A percentile compares a stretch with the other conserved stretches of the same genome.
These are phyloP conservation scores for Pteropus rufus DNA, from an alignment of 2,797 vertebrate genomes.

Conservation along the genomic window DNA sequence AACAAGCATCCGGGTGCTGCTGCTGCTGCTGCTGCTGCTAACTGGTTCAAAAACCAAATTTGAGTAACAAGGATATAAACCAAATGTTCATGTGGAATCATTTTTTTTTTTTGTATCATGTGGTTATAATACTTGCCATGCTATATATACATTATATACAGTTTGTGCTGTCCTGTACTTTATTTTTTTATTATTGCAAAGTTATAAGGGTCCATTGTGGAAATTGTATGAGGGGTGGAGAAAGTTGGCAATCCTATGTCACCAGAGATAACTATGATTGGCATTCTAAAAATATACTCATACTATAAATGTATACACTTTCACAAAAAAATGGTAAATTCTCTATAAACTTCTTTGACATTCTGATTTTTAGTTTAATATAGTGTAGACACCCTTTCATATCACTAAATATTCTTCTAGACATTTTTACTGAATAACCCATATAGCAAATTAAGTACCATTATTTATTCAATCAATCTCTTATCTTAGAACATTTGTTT, in stretches of 20 bases:
- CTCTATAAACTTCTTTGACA: not conserved
- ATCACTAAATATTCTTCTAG: not conserved
- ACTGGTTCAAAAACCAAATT: not conserved
- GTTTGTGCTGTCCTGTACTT: not conserved
- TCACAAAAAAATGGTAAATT: not conserved
- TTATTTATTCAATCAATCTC: not conserved
- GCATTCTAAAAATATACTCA: not conserved
- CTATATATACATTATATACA: not conserved
- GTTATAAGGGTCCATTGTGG: not conserved
- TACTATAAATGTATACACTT: not conserved
- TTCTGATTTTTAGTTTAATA: not conserved
- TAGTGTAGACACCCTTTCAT: not conserved
- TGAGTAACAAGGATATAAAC: not conserved
- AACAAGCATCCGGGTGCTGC: not conserved
- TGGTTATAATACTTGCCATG: not conserved
- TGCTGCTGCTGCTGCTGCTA: too few species aligned
- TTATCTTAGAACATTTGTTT: conserved; percentile 9
- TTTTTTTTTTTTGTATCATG: not conserved
- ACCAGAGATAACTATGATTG: not conserved
- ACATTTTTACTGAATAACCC: conserved; percentile 10
- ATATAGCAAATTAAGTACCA: not conserved
- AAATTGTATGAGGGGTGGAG: not conserved
- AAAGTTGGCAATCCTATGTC: not conserved
- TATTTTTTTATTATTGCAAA: not conserved
- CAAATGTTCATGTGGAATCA: not conserved